Evolutionary conservation across 30 jellyfish, hydroid and myxozoan species (phyloP).

Genomic region (Aurelia sp.): DNA sequence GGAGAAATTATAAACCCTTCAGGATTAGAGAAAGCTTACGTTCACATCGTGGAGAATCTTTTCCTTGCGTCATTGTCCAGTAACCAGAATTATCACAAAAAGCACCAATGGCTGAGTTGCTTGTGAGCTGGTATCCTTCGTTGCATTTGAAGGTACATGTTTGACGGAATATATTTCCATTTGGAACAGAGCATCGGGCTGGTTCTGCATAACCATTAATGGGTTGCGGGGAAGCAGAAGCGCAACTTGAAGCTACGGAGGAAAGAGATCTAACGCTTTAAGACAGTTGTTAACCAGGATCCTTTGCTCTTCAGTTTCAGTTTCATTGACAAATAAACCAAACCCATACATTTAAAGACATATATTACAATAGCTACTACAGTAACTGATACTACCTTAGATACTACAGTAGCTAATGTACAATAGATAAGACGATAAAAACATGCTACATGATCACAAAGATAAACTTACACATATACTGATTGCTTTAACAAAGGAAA

Average conservation of each 20-base stretch:
- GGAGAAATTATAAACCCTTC: neutral
- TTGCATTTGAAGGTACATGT: constrained; percentile 74
- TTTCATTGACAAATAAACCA: too few species aligned
- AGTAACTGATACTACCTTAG: too few species aligned
- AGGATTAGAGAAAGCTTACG: constrained; percentile 8
- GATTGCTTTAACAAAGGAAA: too few species aligned
- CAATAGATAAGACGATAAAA: too few species aligned
- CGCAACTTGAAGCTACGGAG: constrained; percentile 32
- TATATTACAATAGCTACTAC: too few species aligned
- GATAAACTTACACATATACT: too few species aligned
- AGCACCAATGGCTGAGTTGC: constrained; percentile 53
- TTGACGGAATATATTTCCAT: constrained; percentile 35
- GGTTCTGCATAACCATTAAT: constrained; percentile 49
- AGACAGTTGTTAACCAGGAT: too few species aligned
- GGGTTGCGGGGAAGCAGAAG: constrained; percentile 17
- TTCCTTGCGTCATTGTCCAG: constrained; percentile 32
- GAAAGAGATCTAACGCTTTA: too few species aligned
- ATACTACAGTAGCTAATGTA: too few species aligned
- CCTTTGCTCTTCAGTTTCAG: too few species aligned
- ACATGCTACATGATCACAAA: too few species aligned
- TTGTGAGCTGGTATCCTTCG: constrained; percentile 62
- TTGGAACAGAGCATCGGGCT: constrained; percentile 6
- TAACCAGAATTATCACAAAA: constrained; percentile 64
- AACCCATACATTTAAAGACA: too few species aligned
- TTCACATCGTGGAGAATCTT: constrained; percentile 45